Base-by-base conservation (phyloP, 2,888 invertebrate genomes). In the Pegoplata infirma region DNA sequence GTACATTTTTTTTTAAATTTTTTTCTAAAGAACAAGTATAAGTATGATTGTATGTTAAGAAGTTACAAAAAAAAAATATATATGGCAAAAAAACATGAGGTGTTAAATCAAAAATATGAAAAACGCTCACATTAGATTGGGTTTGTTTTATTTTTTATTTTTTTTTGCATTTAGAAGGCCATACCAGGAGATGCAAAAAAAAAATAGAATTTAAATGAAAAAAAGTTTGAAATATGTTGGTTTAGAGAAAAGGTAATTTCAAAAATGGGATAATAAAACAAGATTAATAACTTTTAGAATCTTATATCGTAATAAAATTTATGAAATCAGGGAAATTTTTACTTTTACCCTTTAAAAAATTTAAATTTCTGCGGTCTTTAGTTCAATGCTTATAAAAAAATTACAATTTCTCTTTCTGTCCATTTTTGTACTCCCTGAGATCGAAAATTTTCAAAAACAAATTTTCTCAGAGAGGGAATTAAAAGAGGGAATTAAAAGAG, bases 21-120 rank as follows among this genome's bases (percentile, higher is more conserved):
- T 17, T 55, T 7, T 25, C 5, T 16, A 19, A 2, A n/a, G 5
- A 32, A 46, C 14, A 32, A 49, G 19, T 58, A 58, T 51, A 61
- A 40, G 56, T 46, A 8, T n/a, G 4, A 21, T 12, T 25, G 25
- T 14, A 25, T n/a, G 12, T 10, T 51, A 63, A 21, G 23, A 66
- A 21, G n/a, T n/a, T 25, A 59, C 59, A 21, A 14, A 44, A 14
- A 47, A 36, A 58, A 36, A 58, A 64, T 12, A n/a, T 36, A 61
- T 28, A 64, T 36, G 49, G 53, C 71, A 40, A 17, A 58, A 75
- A 72, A 76, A 71, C 80, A 76, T 68, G 75, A 80, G 80, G 81
- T 82, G 83, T 82, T 82, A 78, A 81, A 81, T 80, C 81, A 82
- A 80, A 82, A 80, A 82, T 82, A 82, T 82, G 80, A 82, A 81